Conservation (phyloP, 1,140 invertebrate species). For the Zaprionus nigranus region DNA sequence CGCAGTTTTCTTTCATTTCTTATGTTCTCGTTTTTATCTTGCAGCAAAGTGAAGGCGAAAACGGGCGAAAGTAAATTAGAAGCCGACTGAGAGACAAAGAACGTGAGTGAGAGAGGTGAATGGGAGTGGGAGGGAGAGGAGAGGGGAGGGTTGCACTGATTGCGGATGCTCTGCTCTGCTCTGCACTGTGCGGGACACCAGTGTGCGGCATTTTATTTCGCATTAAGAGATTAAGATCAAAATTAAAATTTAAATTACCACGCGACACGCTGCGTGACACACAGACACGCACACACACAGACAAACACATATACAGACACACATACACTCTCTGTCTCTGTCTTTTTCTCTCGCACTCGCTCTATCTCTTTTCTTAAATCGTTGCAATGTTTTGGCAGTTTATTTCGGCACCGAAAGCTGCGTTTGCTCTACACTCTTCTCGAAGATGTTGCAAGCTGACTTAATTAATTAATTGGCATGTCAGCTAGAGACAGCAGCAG, state of each 20-base stretch:
- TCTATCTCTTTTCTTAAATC: conserved; percentile 69
- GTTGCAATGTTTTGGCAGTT: conserved; percentile 48
- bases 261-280: conserved; percentile 63
- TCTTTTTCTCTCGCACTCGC: conserved; percentile 20
- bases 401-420: not conserved
- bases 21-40: not conserved
- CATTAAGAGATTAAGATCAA: conserved; percentile 84
- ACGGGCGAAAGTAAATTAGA: conserved; percentile 69
- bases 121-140: not conserved
- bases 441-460: conserved; percentile 29
- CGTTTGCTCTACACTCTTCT: conserved; percentile 1
- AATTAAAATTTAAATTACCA: conserved; percentile 84
- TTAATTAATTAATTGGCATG: conserved; percentile 73
- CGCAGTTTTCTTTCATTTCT: not conserved
- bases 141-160: conserved; percentile 24
- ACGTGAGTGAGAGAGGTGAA: not conserved
- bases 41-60: conserved; percentile 2
- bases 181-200: conserved; percentile 61
- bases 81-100: conserved; percentile 42
- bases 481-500: conserved; percentile 20
- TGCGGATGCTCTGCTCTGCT: conserved; percentile 34
- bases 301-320: not conserved
- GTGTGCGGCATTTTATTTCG: conserved; percentile 84
- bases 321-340: not conserved
- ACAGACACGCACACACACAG: not conserved